Evolutionary conservation across 2,888 invertebrate genomes (phyloP), one percentile per base, ranked within the genome.

Genomic region (Flabesymbios commensalis): DNA sequence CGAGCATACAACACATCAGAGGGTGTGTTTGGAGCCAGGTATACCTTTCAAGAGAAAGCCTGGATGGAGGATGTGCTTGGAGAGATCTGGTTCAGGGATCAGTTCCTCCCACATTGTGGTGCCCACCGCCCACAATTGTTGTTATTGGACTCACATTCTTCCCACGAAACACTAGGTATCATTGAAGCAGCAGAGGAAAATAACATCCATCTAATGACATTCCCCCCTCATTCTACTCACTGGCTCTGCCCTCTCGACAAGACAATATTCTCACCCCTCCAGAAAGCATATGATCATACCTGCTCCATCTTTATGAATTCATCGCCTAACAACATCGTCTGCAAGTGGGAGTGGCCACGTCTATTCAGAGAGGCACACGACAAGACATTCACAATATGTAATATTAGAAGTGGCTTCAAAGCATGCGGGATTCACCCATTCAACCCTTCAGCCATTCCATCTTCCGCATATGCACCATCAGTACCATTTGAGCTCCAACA

Each of bases 1-100:
- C 5, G 14, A n/a, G 7, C 33, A 14, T 36, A 36, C 22, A 7
- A 10, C 10, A 7, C n/a, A 4, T 19, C 32, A 36, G 36, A 53
- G 5, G 53, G 62, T 1, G 69, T 70, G 17, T 17, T 10, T 14
- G 65, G 65, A 4, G 54, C 68, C 0, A 26, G 58, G 1, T 71
- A 66, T 66, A 52, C 56, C 10, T 69, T 42, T 52, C 70, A 71
- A 29, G 48, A 56, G 2, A 73, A 69, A 7, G 68, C 67, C 1
- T 73, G 71, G 69, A 72, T 73, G 61, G 48, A 54, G 1, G 67
- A 69, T 39, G 60, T 61, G 1, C 55, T 73, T 2, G 69, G 70
- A 1, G 62, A 63, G 17, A 48, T 63, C 32, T 72, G 71, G 72
- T 72, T 72, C 49, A 19, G 42, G 10, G 48, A 65, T 1, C 57